phyloP scores from a whole-genome alignment of 1,140 invertebrate species.

The Hycleus phaleratus region DNA sequence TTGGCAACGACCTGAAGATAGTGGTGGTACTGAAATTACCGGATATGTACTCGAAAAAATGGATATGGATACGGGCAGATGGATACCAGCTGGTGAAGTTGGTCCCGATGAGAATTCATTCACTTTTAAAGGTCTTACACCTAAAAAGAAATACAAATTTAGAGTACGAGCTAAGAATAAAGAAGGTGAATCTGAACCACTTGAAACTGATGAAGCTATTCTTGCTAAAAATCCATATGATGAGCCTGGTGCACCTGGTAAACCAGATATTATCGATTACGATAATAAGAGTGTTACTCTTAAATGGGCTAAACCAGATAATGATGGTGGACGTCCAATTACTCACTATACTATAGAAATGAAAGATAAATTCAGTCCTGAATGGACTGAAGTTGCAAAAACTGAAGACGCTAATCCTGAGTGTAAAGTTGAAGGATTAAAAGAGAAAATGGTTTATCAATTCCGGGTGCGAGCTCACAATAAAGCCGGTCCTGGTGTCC shows the following conservation, averaged over 20 bases:
- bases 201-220: conserved; percentile 83
- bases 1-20: conserved; percentile 92
- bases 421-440: conserved; percentile 76
- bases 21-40: conserved; percentile 85
- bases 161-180: conserved; percentile 97
- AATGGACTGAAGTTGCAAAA: conserved; percentile 82
- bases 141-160: conserved; percentile 98
- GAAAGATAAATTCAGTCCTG: conserved; percentile 86
- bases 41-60: conserved; percentile 97
- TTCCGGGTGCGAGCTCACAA: conserved; percentile 89
- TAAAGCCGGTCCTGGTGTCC: conserved; percentile 77
- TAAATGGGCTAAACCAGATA: conserved; percentile 82
- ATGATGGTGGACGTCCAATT: conserved; percentile 91
- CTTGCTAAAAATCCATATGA: conserved; percentile 95
- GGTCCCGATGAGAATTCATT: conserved; percentile 75
- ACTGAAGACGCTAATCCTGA: conserved; percentile 70
- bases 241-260: conserved; percentile 78
- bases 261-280: conserved; percentile 89
- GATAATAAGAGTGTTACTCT: conserved; percentile 85
- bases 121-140: conserved; percentile 86
- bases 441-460: conserved; percentile 89
- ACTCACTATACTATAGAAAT: conserved; percentile 92
- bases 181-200: conserved; percentile 93
- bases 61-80: conserved; percentile 85
- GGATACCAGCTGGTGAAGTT: conserved; percentile 86